Conservation (phyloP, 1,140 invertebrate species). For the Platyscapa corneri region DNA sequence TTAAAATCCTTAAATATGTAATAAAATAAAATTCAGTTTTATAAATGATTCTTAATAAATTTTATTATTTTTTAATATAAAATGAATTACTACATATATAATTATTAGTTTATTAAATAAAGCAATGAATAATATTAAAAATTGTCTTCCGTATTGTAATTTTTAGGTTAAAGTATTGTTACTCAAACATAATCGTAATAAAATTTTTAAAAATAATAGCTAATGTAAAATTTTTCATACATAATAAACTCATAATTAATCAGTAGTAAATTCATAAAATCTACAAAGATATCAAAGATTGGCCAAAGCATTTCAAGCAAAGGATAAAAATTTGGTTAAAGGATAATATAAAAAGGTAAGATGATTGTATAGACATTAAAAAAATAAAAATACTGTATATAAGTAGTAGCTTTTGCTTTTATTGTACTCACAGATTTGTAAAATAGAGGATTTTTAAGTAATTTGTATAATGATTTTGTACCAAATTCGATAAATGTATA, state of each 20-base stretch:
- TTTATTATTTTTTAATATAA: too few species aligned
- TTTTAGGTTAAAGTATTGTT: not conserved
- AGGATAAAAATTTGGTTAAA: constrained; percentile 1
- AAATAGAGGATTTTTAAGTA: constrained; percentile 10
- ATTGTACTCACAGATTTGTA: constrained; percentile 24
- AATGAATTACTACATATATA: too few species aligned
- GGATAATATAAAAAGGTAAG: not conserved
- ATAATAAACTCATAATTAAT: not conserved
- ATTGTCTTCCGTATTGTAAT: too few species aligned
- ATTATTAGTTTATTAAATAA: too few species aligned
- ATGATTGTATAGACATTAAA: not conserved
- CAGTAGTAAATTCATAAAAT: not conserved
- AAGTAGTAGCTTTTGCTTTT: not conserved
- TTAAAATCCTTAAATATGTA: too few species aligned
- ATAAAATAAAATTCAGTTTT: too few species aligned
- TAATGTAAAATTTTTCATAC: not conserved
- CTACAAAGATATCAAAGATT: too few species aligned
- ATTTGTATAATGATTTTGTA: constrained; percentile 17
- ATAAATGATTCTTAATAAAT: too few species aligned
- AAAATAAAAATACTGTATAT: not conserved
- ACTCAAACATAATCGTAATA: too few species aligned
- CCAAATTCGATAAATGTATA: not conserved
- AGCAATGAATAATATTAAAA: too few species aligned
- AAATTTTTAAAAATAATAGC: not conserved
- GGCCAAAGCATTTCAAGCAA: not conserved